Conservation (phyloP, 2,888 invertebrate genomes). For the Scelioninae gen. 1 region DNA sequence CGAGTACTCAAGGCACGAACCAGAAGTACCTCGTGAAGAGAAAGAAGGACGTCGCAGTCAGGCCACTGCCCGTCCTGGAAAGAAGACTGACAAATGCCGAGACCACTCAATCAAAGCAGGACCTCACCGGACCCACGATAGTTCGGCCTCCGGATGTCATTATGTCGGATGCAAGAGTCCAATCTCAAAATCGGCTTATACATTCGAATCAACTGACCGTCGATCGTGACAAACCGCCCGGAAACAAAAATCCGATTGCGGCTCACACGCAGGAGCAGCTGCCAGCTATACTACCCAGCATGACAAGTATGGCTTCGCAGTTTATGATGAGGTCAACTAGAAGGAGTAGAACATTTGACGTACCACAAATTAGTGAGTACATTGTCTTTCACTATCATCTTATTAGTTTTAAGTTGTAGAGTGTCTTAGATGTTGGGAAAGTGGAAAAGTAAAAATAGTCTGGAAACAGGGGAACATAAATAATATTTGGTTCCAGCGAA, state of each 20-base stretch:
- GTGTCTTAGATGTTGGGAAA: no score
- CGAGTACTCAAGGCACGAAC: no score
- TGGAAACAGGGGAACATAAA: no score
- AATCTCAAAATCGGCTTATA: constrained; percentile 62
- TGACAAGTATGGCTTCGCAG: constrained; percentile 88
- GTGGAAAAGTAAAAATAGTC: no score
- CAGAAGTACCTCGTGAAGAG: constrained; percentile 42
- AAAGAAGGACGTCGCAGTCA: constrained; percentile 40
- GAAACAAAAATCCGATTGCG: constrained; percentile 73
- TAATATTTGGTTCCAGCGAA: no score
- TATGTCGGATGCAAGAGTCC: neutral
- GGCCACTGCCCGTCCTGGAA: constrained; percentile 47
- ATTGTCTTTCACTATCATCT: no score
- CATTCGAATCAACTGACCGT: constrained; percentile 72
- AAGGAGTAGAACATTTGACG: constrained; percentile 88
- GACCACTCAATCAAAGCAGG: constrained; percentile 56
- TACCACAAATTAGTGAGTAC: constrained; percentile 93
- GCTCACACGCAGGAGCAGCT: constrained; percentile 72
- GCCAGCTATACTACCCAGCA: constrained; percentile 83
- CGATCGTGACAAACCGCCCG: constrained; percentile 73
- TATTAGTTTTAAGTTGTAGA: no score
- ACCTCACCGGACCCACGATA: constrained; percentile 62
- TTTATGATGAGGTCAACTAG: constrained; percentile 91
- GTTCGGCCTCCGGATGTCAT: constrained; percentile 54
- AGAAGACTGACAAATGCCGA: constrained; percentile 68